Evolutionary conservation across 2,113 vertebrate species (phyloP).

Genomic region (Antechinus flavipes): DNA sequence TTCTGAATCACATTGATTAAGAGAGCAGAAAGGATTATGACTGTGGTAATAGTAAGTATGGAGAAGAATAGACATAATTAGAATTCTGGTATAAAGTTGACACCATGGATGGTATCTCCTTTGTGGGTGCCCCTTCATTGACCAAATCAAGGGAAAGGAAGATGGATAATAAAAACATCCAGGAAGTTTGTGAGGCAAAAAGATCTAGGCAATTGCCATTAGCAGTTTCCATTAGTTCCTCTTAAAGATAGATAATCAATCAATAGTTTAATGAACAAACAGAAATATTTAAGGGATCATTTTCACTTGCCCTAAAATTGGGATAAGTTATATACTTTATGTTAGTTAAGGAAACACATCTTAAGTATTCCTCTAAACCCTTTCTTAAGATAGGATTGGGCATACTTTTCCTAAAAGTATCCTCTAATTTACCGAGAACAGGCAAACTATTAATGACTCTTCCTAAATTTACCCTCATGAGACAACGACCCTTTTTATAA

Average conservation of each 20-base stretch:
- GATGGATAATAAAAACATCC: neutral
- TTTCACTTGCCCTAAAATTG: neutral
- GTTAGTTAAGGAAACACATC: neutral
- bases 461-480: neutral
- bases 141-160: neutral
- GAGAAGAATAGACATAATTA: neutral
- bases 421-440: neutral
- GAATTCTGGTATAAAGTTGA: neutral
- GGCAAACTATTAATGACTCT: no score
- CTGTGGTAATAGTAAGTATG: neutral
- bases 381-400: neutral
- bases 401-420: neutral
- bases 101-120: neutral
- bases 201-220: neutral
- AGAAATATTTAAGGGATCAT: neutral
- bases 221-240: neutral
- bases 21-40: neutral
- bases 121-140: neutral
- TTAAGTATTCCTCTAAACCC: neutral
- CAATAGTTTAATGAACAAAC: neutral
- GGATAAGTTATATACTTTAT: neutral
- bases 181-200: neutral
- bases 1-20: neutral
- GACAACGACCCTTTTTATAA: neutral
- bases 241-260: neutral